Evolutionary conservation across 2,888 invertebrate genomes (phyloP), one percentile per base, ranked within the genome.

Genomic region (Dicranocentrus wangi): DNA sequence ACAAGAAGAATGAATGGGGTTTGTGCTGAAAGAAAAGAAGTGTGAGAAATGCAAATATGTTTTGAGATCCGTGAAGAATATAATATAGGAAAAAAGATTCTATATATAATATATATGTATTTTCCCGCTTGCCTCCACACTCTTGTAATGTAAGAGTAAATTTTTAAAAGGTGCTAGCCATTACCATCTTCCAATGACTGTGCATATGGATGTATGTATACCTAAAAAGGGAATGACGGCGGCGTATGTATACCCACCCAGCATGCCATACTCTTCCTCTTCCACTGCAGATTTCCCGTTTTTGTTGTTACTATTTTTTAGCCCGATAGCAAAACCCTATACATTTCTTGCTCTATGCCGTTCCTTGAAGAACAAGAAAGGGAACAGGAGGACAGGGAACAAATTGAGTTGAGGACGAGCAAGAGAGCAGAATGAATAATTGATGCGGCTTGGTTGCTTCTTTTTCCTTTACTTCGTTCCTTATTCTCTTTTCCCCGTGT

Each of bases 401-500:
- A 81, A 78, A 73, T 82, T 75, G 69, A 79, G 63, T 71, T 72
- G 79, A 79, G 76, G 73, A 72, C 73, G 71, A 80, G 76, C 76
- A 82, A 75, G 72, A 76, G 76, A 72, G 75, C 75, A 79, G 78
- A 79, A 75, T 79, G 82, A 83, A 77, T 83, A 83, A 80, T 83
- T 72, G 82, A 77, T 75, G 75, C 70, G 70, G 70, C 75, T 75
- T 65, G 70, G 81, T 78, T 78, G 61, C 70, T 78, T 55, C 69
- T 61, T 71, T 69, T 47, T 65, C n/a, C 66, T 19, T 43, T 39
- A 28, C 23, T n/a, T 51, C 43, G 21, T 65, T 43, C 55, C 25
- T n/a, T 47, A 72, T 47, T 28, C 61, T 70, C 39, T 70, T 58
- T 39, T 43, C 42, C 39, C n/a, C 21, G 47, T 43, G 13, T 27